A percentile compares a stretch with the other conserved stretches of the same genome.
phyloP scores from a whole-genome alignment of 37 sponge, comb jelly and placozoan species.

The Ephydatia muelleri region DNA sequence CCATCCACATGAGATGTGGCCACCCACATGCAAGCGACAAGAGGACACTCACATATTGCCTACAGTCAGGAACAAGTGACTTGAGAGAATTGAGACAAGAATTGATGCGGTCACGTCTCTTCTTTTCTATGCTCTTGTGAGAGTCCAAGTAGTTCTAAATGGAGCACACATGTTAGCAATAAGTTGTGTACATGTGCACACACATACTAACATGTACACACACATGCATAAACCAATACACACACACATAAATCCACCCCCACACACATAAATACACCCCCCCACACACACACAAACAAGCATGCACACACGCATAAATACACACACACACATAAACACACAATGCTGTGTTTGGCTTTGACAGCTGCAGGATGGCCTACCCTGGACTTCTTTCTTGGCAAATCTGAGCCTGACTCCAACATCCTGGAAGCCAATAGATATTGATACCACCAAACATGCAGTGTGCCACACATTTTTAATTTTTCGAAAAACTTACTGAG shows the following conservation, averaged over 20 bases:
- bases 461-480: not conserved
- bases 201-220: no score
- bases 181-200: not conserved
- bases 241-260: no score
- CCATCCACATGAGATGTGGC: no score
- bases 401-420: not conserved
- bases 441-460: not conserved
- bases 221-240: no score
- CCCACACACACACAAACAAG: no score
- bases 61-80: slow-evolving; percentile 78
- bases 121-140: slow-evolving; percentile 92
- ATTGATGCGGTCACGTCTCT: slow-evolving; percentile 83
- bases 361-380: slow-evolving; percentile 30
- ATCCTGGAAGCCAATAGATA: not conserved
- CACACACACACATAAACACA: no score
- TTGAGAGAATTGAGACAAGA: slow-evolving; percentile 58
- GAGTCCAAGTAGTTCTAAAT: slow-evolving; percentile 84
- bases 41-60: slow-evolving; percentile 64
- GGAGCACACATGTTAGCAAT: not conserved
- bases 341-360: no score
- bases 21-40: not conserved
- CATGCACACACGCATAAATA: no score
- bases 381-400: slow-evolving; percentile 82
- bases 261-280: no score
- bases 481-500: not conserved